These are phyloP conservation scores for Gastracanthus pulcherrimus DNA, from an alignment of 2,888 invertebrate species.

Conservation along the genomic window DNA sequence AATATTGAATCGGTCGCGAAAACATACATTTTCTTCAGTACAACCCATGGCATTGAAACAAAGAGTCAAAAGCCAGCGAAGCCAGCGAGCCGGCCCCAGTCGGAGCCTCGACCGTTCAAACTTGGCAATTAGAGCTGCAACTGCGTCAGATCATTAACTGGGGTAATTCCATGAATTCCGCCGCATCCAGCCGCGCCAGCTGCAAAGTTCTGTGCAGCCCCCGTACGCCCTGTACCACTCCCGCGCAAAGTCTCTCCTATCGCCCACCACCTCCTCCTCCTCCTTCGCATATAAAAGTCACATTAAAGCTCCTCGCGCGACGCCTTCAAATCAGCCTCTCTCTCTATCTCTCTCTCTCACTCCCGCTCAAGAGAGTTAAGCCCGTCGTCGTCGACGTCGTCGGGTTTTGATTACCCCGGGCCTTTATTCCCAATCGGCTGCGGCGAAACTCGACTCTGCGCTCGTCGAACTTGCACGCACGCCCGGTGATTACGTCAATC, in stretches of 20 bases:
- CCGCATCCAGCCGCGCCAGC: not conserved
- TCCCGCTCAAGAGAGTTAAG: no score
- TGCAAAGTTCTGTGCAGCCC: constrained; percentile 14
- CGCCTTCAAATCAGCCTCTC: constrained; percentile 44
- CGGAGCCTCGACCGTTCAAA: constrained; percentile 23
- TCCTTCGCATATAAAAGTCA: not conserved
- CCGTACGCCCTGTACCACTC: no score
- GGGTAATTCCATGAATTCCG: constrained; percentile 18
- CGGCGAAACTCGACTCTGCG: not conserved
- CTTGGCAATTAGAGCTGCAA: constrained; percentile 40
- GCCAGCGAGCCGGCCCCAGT: not conserved
- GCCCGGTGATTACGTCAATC: constrained; percentile 75
- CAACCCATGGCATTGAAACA: no score
- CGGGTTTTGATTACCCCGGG: constrained; percentile 46
- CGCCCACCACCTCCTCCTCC: no score
- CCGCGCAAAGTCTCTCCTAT: not conserved
- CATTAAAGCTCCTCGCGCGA: constrained; percentile 12
- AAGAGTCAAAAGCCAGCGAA: not conserved
- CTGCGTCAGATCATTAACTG: constrained; percentile 40
- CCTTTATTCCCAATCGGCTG: constrained; percentile 37
- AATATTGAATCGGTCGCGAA: no score
- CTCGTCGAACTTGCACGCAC: constrained; percentile 62
- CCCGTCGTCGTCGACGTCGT: not conserved
- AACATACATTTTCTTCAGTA: no score
- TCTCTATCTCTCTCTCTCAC: no score